These are phyloP conservation scores for Muschampia plurimacula DNA, from an alignment of 2,888 invertebrate species.

Conservation along the genomic window DNA sequence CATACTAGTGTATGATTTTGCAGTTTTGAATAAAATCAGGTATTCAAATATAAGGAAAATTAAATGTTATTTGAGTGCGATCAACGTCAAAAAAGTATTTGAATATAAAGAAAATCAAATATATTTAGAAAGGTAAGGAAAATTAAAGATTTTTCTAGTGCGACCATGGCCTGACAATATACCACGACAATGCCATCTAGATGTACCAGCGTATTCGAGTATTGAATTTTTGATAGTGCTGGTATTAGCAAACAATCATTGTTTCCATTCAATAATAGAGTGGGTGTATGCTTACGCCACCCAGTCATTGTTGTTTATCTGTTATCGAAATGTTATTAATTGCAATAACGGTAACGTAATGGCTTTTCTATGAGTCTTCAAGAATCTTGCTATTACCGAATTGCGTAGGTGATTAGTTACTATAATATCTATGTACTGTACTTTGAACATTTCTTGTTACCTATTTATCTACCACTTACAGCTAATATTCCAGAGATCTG, in stretches of 20 bases:
- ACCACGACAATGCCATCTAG: background rate
- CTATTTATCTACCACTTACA: background rate
- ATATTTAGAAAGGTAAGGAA: too few relatives aligned
- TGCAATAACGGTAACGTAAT: background rate
- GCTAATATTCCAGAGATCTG: background rate
- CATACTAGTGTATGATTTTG: too few relatives aligned
- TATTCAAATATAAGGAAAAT: too few relatives aligned
- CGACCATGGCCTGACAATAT: background rate
- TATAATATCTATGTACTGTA: background rate
- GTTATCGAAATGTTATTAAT: slow-evolving; percentile 13
- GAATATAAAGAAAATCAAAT: too few relatives aligned
- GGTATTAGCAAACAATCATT: slow-evolving; percentile 30
- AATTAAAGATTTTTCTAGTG: background rate
- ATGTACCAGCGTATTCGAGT: background rate
- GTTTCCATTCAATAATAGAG: slow-evolving; percentile 27
- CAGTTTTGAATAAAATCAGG: too few relatives aligned
- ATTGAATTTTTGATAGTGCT: slow-evolving; percentile 16
- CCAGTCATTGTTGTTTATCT: slow-evolving; percentile 18
- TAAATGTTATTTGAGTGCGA: too few relatives aligned
- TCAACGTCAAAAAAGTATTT: too few relatives aligned
- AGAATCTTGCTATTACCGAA: background rate
- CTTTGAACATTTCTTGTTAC: background rate
- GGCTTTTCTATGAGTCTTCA: background rate
- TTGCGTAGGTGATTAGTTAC: background rate
- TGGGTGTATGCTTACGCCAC: slow-evolving; percentile 13